Conservation (phyloP, 2,888 invertebrate species). For the Drosophila eohydei region DNA sequence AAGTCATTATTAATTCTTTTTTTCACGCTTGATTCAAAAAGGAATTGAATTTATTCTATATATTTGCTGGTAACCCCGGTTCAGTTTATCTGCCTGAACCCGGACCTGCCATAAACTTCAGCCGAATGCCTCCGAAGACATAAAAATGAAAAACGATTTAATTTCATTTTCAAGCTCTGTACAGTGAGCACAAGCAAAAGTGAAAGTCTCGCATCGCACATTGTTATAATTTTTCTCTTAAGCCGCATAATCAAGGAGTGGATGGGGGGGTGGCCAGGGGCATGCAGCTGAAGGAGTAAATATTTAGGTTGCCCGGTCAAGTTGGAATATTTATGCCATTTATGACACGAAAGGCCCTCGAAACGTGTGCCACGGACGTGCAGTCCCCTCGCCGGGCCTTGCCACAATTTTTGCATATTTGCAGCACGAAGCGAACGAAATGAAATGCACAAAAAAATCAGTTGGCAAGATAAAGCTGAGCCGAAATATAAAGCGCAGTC, state of each 20-base stretch:
- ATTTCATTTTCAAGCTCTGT: conserved; percentile 68
- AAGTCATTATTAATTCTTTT: conserved; percentile 28
- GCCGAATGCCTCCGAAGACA: conserved; percentile 28
- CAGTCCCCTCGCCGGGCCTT: conserved; percentile 23
- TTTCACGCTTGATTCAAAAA: background rate
- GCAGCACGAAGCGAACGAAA: conserved; percentile 69
- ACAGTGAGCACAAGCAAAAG: conserved; percentile 44
- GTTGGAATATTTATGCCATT: conserved; percentile 80
- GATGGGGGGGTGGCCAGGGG: conserved; percentile 17
- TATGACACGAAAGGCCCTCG: conserved; percentile 80
- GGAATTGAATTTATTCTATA: background rate
- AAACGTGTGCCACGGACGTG: conserved; percentile 71
- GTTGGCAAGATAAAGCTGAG: conserved; percentile 65
- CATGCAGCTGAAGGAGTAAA: conserved; percentile 31
- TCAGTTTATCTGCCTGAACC: conserved; percentile 30
- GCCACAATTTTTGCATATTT: conserved; percentile 79
- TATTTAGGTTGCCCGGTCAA: conserved; percentile 79
- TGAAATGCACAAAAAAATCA: conserved; percentile 59
- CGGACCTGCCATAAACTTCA: conserved; percentile 52
- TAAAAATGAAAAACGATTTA: conserved; percentile 77
- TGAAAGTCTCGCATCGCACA: conserved; percentile 67
- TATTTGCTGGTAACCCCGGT: background rate
- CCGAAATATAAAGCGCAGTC: conserved; percentile 59
- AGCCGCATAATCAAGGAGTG: conserved; percentile 41
- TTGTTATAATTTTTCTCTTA: conserved; percentile 66